Conservation (phyloP, 2,797 vertebrate genomes). For the Amblyopsis hoosieri region DNA sequence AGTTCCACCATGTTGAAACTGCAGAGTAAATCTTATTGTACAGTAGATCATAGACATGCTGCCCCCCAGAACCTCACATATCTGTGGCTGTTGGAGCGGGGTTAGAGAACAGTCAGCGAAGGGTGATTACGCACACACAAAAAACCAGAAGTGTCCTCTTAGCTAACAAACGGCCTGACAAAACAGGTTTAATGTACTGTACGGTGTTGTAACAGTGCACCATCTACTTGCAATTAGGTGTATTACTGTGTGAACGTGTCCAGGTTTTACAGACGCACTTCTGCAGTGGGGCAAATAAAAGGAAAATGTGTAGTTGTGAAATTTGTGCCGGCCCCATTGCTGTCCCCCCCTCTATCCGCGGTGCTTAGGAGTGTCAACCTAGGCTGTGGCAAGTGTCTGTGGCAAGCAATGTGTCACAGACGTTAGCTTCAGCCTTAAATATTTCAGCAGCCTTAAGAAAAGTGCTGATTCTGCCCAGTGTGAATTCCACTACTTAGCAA, state of each 20-base stretch:
- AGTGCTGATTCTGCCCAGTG: constrained; percentile 67
- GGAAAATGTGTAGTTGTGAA: constrained; percentile 29
- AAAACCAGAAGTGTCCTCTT: no score
- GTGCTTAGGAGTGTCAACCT: constrained; percentile 39
- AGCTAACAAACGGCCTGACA: no score
- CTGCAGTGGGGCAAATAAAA: not conserved
- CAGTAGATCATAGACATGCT: no score
- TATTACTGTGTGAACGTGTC: no score
- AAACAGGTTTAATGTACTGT: no score
- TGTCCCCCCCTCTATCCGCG: constrained; percentile 3
- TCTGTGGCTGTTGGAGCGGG: no score
- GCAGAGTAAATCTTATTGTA: no score
- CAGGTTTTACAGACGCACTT: not conserved
- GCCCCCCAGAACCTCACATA: no score
- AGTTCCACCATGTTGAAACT: constrained; percentile 10
- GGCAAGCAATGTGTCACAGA: constrained; percentile 57
- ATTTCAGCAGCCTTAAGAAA: constrained; percentile 67
- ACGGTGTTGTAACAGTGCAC: no score
- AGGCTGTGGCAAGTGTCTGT: constrained; percentile 43
- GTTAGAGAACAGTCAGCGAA: no score
- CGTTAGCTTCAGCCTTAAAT: constrained; percentile 62
- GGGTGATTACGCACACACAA: no score
- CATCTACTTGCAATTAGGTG: no score
- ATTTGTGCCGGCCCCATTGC: not conserved
- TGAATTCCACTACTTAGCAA: constrained; percentile 69